A percentile compares a stretch with the other conserved stretches of the same genome.
Conservation (phyloP, 2,113 vertebrate species). For the Synodontis membranacea region DNA sequence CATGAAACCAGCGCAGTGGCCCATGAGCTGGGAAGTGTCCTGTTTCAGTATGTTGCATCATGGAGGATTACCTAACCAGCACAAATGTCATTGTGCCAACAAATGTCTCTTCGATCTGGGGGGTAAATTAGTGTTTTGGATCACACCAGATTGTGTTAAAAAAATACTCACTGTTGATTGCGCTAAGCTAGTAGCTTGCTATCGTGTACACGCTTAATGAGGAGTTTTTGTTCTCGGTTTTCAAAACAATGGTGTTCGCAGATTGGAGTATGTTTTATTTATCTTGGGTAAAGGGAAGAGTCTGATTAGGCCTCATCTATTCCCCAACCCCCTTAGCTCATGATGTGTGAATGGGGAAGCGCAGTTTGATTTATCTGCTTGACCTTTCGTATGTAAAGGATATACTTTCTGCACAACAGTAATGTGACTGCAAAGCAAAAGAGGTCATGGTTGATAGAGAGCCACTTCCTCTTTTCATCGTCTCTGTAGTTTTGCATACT, state of each 20-base stretch:
- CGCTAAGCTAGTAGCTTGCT: slow-evolving; percentile 54
- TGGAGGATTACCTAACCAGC: slow-evolving; percentile 72
- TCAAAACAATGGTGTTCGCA: slow-evolving; percentile 52
- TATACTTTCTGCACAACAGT: slow-evolving; percentile 64
- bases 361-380: slow-evolving; percentile 76
- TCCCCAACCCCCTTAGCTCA: slow-evolving; percentile 61
- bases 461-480: slow-evolving; percentile 15
- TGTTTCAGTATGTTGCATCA: slow-evolving; percentile 77
- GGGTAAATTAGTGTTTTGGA: slow-evolving; percentile 70
- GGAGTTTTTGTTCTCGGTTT: slow-evolving; percentile 50
- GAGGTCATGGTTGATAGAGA: slow-evolving; percentile 72
- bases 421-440: slow-evolving; percentile 74
- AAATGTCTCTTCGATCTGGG: slow-evolving; percentile 71
- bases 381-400: slow-evolving; percentile 81
- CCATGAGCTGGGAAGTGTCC: slow-evolving; percentile 58
- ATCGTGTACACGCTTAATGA: slow-evolving; percentile 62
- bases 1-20: slow-evolving; percentile 63
- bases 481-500: neutral
- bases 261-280: slow-evolving; percentile 61
- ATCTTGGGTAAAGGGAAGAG: slow-evolving; percentile 59
- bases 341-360: slow-evolving; percentile 72
- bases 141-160: slow-evolving; percentile 61
- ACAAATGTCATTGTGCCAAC: slow-evolving; percentile 74
- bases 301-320: slow-evolving; percentile 69
- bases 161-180: slow-evolving; percentile 52